Conservation (phyloP, 1,140 invertebrate species). For the Macrocentrus cingulum region DNA sequence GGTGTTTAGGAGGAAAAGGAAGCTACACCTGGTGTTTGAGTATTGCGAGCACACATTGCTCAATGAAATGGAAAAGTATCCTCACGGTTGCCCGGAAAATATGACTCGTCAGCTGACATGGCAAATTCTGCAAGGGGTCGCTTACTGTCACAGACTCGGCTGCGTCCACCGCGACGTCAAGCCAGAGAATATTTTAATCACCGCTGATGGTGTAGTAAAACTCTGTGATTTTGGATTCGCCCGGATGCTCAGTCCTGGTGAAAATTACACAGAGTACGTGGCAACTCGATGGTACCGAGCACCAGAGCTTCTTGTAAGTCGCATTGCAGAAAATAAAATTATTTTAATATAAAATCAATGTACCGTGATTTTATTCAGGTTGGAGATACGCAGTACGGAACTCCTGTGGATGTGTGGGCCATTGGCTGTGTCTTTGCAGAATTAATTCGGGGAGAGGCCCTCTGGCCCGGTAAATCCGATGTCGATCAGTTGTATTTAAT, state of each 20-base stretch:
- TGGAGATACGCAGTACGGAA: slow-evolving; percentile 95
- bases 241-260: slow-evolving; percentile 92
- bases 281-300: slow-evolving; percentile 98
- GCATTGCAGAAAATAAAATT: neutral
- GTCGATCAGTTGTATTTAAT: slow-evolving; percentile 98
- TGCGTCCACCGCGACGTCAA: slow-evolving; percentile 97
- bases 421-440: slow-evolving; percentile 95
- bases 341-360: neutral
- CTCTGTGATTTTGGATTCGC: slow-evolving; percentile 99
- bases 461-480: slow-evolving; percentile 98
- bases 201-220: slow-evolving; percentile 90
- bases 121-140: slow-evolving; percentile 92
- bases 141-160: slow-evolving; percentile 95
- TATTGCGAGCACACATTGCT: slow-evolving; percentile 97
- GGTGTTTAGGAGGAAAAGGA: slow-evolving; percentile 94
- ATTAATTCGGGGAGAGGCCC: slow-evolving; percentile 88
- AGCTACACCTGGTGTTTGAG: slow-evolving; percentile 97
- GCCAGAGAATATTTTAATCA: slow-evolving; percentile 98
- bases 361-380: slow-evolving; percentile 59
- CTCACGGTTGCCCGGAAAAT: slow-evolving; percentile 78
- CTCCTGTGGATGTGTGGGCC: slow-evolving; percentile 97
- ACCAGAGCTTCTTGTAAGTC: slow-evolving; percentile 79
- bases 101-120: slow-evolving; percentile 91
- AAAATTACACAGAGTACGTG: slow-evolving; percentile 99
- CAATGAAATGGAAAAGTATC: slow-evolving; percentile 91